Base-by-base conservation (phyloP, 2,888 invertebrate genomes). In the Phoronis australis region DNA sequence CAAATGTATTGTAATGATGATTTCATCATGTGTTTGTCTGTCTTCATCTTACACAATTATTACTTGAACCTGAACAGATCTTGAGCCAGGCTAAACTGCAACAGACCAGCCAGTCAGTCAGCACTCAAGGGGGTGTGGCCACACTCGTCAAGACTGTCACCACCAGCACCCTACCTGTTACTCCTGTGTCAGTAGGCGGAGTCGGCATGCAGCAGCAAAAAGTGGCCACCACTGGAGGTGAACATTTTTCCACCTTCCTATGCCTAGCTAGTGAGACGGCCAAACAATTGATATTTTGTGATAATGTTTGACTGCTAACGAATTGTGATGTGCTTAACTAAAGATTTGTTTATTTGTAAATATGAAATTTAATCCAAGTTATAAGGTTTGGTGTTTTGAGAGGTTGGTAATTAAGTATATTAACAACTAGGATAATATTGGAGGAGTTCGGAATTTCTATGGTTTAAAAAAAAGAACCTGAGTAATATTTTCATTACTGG, bases 91-190 rank as follows among this genome's bases (percentile, higher is more conserved):
- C 78, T 41, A 69, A 68, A 44, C 56, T 65, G 23, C 65, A 65
- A 31, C 60, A 60, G 43, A 63, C 65, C 24, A 61, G 66, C 3
- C 64, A 68, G 39, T 55, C 64, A 15, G 80, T 82, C 0, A 58
- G 57, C 4, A 81, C 81, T 1, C 71, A 68, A 39, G 73, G 81
- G 1, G 81, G 81, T 3, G 83, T 84, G 3, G 82, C 84, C 0
- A 83, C 85, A 0, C 72, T 85, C 45, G 85, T 85, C 1, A 85
- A 85, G 66, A 80, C 85, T 0, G 81, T 82, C 41, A 73, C 80
- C 1, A 76, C 78, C 42, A 67, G 82, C 9, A 80, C 82, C 3
- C 82, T 83, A 26, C 80, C 81, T 1, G 78, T 82, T 1, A 78
- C 82, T 24, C 78, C 68, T 21, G 67, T 72, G 42, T 66, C 79